A percentile compares a stretch with the other conserved stretches of the same genome.
These are phyloP conservation scores for Apteryx owenii DNA, from an alignment of 2,113 vertebrate genomes.

Conservation along the genomic window DNA sequence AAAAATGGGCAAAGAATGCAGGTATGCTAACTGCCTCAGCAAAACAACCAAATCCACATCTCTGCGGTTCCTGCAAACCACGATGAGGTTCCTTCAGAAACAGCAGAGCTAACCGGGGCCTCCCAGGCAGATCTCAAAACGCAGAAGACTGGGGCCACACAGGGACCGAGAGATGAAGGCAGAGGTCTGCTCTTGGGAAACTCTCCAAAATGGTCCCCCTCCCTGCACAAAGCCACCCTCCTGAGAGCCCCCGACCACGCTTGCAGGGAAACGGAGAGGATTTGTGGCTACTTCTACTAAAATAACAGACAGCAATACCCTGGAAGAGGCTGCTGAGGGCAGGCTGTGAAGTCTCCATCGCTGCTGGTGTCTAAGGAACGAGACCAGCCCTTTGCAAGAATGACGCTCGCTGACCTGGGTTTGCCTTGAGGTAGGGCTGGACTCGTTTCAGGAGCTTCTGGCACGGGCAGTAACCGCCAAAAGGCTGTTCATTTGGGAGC, in stretches of 20 bases:
- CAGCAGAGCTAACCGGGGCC: neutral
- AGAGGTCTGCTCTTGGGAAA: neutral
- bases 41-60: neutral
- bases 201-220: neutral
- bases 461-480: neutral
- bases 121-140: neutral
- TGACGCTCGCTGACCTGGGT: neutral
- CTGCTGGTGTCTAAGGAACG: neutral
- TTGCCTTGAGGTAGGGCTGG: neutral
- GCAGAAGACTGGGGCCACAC: neutral
- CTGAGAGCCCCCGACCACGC: fast-evolving
- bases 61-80: neutral
- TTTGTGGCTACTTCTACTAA: neutral
- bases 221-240: neutral
- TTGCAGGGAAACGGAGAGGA: neutral
- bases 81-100: neutral
- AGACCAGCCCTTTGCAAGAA: neutral
- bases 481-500: neutral
- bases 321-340: neutral
- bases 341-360: neutral
- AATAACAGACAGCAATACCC: neutral
- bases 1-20: neutral
- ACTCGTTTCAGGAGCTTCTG: neutral
- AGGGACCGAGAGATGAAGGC: neutral
- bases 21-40: neutral